phyloP scores from a whole-genome alignment of 2,797 vertebrate species.

The Ptychadena robeensis region DNA sequence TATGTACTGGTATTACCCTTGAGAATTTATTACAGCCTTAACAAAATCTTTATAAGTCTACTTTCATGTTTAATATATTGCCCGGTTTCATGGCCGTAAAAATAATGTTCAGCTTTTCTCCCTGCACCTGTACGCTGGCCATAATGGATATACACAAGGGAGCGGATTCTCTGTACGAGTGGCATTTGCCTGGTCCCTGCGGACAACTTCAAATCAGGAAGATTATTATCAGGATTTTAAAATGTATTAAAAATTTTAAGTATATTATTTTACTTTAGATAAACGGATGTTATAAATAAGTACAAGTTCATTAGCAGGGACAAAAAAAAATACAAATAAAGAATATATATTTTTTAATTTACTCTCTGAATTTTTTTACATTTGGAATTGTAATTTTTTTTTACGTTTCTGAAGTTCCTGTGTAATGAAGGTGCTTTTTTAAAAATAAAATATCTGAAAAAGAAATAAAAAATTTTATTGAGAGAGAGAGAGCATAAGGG shows the following conservation, averaged over 20 bases:
- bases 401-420: too few species aligned
- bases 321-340: too few species aligned
- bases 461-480: too few species aligned
- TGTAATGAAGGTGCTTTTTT: too few species aligned
- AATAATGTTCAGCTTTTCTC: conserved; percentile 3
- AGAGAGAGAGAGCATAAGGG: too few species aligned
- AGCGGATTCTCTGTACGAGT: background rate
- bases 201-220: background rate
- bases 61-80: conserved; percentile 18
- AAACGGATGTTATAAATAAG: too few species aligned
- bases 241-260: too few species aligned
- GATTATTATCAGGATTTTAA: background rate
- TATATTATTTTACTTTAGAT: too few species aligned
- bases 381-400: background rate
- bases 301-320: too few species aligned
- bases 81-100: conserved; percentile 4
- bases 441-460: too few species aligned
- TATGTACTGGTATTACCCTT: conserved; percentile 34
- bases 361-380: too few species aligned
- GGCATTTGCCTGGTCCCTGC: background rate
- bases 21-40: conserved; percentile 32
- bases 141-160: background rate
- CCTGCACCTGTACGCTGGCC: background rate
- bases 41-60: conserved; percentile 12
- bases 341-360: too few species aligned